Evolutionary conservation across 1,140 invertebrate species (phyloP), one percentile per base, ranked within the genome.

Genomic region (Drosophila watanabei): DNA sequence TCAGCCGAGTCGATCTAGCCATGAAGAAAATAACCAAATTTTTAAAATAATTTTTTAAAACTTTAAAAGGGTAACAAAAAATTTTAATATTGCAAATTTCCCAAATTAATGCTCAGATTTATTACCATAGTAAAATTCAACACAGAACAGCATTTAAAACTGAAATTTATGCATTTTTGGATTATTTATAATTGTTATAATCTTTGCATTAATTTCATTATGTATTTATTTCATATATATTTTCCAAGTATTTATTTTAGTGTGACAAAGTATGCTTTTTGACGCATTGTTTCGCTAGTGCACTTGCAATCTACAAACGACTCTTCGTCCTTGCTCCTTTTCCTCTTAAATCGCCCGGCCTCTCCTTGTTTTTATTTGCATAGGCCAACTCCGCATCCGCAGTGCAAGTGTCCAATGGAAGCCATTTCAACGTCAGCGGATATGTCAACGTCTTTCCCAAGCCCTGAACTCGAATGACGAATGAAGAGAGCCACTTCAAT

Each of bases 361-460:
- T 24, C 49, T 52, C 18, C 37, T 59, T 79, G 58, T 76, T 88
- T 56, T 63, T 69, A 78, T 84, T 87, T 84, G 71, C 77, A 83
- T 73, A 49, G 64, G 63, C 33, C 80, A 59, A 48, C 73, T 75
- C 52, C 20, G 58, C 61, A 58, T 61, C 35, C 45, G n/a, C 57
- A 54, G 32, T 35, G 35, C 41, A 56, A 60, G 35, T 71, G 59
- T 73, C 72, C 69, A 49, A 2, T 30, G 58, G 58, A 69, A 54
- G 64, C 39, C 68, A 18, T 57, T 71, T 71, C 71, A 70, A 68
- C 52, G 57, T 59, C 59, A 63, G 20, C 58, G 71, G 46, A 59
- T 28, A 28, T 52, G 68, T 73, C 68, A 58, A 61, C 45, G 46
- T 60, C 46, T 37, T 51, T 60, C n/a, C 35, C 30, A 41, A 51